A percentile compares a stretch with the other conserved stretches of the same genome.
Conservation (phyloP, 2,888 invertebrate species). For the Watsonalla binaria region DNA sequence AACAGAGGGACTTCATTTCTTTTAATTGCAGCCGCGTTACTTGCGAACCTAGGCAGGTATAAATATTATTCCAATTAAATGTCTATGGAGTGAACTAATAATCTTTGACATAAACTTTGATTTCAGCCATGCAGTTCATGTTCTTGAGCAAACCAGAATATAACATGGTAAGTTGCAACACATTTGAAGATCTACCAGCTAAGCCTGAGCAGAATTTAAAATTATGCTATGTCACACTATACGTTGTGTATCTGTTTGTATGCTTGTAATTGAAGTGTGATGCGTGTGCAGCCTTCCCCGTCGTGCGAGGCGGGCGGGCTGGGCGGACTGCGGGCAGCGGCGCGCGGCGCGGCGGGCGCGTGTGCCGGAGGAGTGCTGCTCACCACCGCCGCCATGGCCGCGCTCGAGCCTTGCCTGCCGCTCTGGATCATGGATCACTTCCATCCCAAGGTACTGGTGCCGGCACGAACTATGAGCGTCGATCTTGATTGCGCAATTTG, state of each 20-base stretch:
- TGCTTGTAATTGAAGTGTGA: no score
- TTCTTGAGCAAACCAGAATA: constrained; percentile 46
- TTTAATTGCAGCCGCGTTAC: constrained; percentile 43
- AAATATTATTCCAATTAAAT: neutral
- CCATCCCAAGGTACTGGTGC: constrained; percentile 30
- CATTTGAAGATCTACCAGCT: no score
- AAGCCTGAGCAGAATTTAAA: no score
- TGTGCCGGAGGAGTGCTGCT: constrained; percentile 61
- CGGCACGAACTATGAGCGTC: no score
- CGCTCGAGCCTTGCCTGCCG: constrained; percentile 67
- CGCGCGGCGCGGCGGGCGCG: constrained; percentile 36
- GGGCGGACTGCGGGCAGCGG: constrained; percentile 17
- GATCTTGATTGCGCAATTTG: neutral
- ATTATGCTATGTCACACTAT: no score
- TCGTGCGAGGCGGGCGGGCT: constrained; percentile 6
- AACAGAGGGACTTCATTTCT: constrained; percentile 56
- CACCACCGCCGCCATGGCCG: constrained; percentile 64
- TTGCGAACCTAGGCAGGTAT: constrained; percentile 43
- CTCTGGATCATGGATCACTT: constrained; percentile 55
- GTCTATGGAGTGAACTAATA: no score
- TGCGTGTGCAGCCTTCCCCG: no score
- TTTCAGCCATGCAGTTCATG: constrained; percentile 47
- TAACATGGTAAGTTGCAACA: constrained; percentile 36
- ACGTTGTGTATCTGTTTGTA: no score
- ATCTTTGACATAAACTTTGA: neutral